phyloP scores from a whole-genome alignment of 2,113 vertebrate species.

The Spermophilus dauricus region DNA sequence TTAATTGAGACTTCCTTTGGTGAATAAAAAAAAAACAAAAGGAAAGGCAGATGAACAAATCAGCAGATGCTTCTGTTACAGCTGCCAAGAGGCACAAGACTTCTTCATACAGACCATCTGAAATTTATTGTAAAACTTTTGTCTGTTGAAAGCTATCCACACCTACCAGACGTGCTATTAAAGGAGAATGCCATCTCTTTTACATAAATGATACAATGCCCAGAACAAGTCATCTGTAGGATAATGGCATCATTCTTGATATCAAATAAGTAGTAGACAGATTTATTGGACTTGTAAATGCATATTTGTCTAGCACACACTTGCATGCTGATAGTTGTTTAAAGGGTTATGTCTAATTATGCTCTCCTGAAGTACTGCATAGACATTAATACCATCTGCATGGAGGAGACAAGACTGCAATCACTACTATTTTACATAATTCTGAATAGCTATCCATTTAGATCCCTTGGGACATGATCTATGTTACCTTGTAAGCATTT shows the following conservation, averaged over 20 bases:
- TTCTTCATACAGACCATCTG: constrained; percentile 48
- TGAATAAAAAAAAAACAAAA: constrained; percentile 52
- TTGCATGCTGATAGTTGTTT: constrained; percentile 65
- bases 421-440: background rate
- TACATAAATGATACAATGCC: constrained; percentile 70
- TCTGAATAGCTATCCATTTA: constrained; percentile 43
- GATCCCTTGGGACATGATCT: background rate
- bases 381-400: constrained; percentile 27
- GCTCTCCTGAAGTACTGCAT: background rate
- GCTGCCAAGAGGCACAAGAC: constrained; percentile 27
- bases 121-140: constrained; percentile 69
- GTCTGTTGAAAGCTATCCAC: constrained; percentile 83
- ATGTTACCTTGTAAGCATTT: background rate
- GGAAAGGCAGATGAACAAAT: constrained; percentile 31
- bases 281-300: constrained; percentile 74
- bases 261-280: constrained; percentile 71
- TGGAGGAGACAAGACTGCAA: constrained; percentile 27
- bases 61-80: constrained; percentile 51
- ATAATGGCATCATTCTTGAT: constrained; percentile 74
- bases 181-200: constrained; percentile 77
- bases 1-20: constrained; percentile 55
- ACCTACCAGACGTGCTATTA: constrained; percentile 77
- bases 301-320: constrained; percentile 61
- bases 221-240: constrained; percentile 62
- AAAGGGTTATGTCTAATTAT: background rate